Conservation (phyloP, 2,888 invertebrate genomes). For the Eugnorisma glareosa region DNA sequence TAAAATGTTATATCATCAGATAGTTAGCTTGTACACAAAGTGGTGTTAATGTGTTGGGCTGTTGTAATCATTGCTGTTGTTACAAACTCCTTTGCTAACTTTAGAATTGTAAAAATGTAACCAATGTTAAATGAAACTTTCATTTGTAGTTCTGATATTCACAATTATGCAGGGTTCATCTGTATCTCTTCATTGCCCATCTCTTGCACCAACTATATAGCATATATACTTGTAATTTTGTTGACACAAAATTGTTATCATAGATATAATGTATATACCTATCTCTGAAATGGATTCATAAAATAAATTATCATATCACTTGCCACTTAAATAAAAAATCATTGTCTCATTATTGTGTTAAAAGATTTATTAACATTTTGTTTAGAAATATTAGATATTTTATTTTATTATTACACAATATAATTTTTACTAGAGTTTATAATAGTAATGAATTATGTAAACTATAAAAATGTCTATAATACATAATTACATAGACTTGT, state of each 20-base stretch:
- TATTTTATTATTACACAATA: slow-evolving; percentile 78
- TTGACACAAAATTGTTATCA: slow-evolving; percentile 75
- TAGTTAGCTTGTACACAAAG: slow-evolving; percentile 70
- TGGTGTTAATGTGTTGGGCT: slow-evolving; percentile 78
- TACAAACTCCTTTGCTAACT: slow-evolving; percentile 76
- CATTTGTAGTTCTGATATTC: slow-evolving; percentile 71
- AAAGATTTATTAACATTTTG: slow-evolving; percentile 77
- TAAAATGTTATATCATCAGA: slow-evolving; percentile 72
- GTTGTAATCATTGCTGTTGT: slow-evolving; percentile 81
- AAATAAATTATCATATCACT: slow-evolving; percentile 91
- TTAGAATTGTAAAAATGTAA: slow-evolving; percentile 75
- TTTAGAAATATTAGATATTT: slow-evolving; percentile 81
- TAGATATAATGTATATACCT: slow-evolving; percentile 77
- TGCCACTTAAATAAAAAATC: slow-evolving; percentile 88
- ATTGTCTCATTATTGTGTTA: slow-evolving; percentile 82
- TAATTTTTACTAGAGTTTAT: slow-evolving; percentile 85
- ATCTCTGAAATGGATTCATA: slow-evolving; percentile 73
- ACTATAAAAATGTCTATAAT: slow-evolving; percentile 90
- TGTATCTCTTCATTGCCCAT: slow-evolving; percentile 74
- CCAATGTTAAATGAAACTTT: slow-evolving; percentile 69
- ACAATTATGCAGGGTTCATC: slow-evolving; percentile 79
- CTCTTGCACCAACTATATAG: slow-evolving; percentile 73
- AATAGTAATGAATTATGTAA: slow-evolving; percentile 89
- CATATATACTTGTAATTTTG: slow-evolving; percentile 73
- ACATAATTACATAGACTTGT: slow-evolving; percentile 88